These are phyloP conservation scores for Furnarius figulus DNA, from an alignment of 2,113 vertebrate genomes.

Conservation along the genomic window DNA sequence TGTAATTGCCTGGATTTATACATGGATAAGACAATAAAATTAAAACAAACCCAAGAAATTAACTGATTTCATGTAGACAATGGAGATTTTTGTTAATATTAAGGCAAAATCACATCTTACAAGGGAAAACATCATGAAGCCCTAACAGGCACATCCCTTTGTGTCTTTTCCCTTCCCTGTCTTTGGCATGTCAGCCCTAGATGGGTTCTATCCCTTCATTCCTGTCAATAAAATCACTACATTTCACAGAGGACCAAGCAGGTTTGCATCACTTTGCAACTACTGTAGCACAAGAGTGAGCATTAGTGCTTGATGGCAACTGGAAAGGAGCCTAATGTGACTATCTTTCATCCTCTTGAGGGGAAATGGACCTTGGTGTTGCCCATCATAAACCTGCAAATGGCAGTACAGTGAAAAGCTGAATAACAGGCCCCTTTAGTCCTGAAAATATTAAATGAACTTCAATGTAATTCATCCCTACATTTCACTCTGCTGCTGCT, in stretches of 20 bases:
- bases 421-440: neutral
- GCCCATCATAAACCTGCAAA: neutral
- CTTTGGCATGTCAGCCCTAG: neutral
- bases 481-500: slow-evolving; percentile 71
- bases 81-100: neutral
- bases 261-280: neutral
- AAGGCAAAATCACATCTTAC: neutral
- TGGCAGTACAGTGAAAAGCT: neutral
- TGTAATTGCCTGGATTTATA: neutral
- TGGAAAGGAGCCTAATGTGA: neutral
- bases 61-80: neutral
- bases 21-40: neutral
- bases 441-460: neutral
- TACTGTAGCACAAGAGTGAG: neutral
- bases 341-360: neutral
- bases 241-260: neutral
- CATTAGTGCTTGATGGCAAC: neutral
- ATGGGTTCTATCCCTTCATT: neutral
- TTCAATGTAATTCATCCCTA: neutral
- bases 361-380: neutral
- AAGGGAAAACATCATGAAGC: neutral
- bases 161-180: neutral
- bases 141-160: neutral
- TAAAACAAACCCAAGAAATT: neutral
- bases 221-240: neutral